These are phyloP conservation scores for Parapristionchus giblindavisi DNA, from an alignment of 2,888 invertebrate species.

Conservation along the genomic window DNA sequence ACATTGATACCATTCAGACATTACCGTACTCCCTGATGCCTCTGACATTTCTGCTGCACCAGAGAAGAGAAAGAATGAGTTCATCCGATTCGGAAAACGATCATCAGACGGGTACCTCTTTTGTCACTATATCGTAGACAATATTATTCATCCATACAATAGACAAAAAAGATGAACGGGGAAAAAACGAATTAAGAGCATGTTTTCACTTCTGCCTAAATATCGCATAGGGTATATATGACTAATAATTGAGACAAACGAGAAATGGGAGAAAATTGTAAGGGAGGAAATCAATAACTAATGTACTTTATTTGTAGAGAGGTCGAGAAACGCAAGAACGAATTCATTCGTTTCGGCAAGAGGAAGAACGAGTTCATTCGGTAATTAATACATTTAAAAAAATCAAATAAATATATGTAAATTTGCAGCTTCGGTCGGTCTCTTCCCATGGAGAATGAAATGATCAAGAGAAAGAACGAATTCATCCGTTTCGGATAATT, in stretches of 20 bases:
- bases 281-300: not conserved
- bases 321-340: constrained; percentile 53
- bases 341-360: constrained; percentile 62
- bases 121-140: not conserved
- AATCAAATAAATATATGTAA: not conserved
- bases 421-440: constrained; percentile 33
- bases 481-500: constrained; percentile 51
- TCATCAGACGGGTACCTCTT: constrained; percentile 26
- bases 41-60: not conserved
- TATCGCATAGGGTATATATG: not conserved
- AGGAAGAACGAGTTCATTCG: constrained; percentile 58
- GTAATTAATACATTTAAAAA: constrained; percentile 10
- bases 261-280: not conserved
- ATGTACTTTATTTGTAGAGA: constrained; percentile 40
- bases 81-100: constrained; percentile 40
- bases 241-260: not conserved
- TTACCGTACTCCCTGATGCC: constrained; percentile 21
- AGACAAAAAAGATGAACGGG: too few species aligned
- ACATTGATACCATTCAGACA: constrained; percentile 12
- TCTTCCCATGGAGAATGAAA: constrained; percentile 34
- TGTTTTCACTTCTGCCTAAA: not conserved
- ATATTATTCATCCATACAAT: constrained; percentile 34
- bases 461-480: constrained; percentile 50
- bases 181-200: too few species aligned
- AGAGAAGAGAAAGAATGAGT: constrained; percentile 40